A percentile compares a stretch with the other conserved stretches of the same genome.
phyloP scores from a whole-genome alignment of 1,140 invertebrate genomes.

The Drosophila miranda region DNA sequence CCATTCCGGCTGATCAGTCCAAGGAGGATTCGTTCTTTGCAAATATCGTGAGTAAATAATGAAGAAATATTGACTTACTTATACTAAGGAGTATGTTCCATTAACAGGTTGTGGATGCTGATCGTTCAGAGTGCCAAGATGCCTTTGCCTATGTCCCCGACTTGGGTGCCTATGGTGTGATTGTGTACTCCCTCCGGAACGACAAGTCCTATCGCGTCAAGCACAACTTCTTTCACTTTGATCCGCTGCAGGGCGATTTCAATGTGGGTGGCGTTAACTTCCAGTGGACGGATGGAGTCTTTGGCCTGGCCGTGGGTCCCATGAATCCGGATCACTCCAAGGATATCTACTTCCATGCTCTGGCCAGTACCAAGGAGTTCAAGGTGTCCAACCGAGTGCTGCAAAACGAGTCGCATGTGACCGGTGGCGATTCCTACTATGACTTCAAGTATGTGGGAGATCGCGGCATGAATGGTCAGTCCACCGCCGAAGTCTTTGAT shows the following conservation, averaged over 20 bases:
- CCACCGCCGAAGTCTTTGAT: slow-evolving; percentile 88
- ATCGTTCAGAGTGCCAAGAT: slow-evolving; percentile 87
- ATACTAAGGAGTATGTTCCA: neutral
- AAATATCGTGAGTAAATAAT: slow-evolving; percentile 84
- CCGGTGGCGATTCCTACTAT: slow-evolving; percentile 85
- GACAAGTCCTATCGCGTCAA: slow-evolving; percentile 89
- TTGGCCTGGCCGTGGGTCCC: slow-evolving; percentile 86
- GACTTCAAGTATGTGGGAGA: slow-evolving; percentile 88
- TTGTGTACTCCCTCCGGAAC: slow-evolving; percentile 89
- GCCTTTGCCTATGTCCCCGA: slow-evolving; percentile 90
- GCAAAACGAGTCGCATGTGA: slow-evolving; percentile 86
- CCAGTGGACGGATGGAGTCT: slow-evolving; percentile 91
- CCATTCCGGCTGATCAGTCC: slow-evolving; percentile 86
- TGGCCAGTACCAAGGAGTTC: slow-evolving; percentile 89
- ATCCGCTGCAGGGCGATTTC: slow-evolving; percentile 88
- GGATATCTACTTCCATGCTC: slow-evolving; percentile 89
- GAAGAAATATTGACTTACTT: too few species aligned
- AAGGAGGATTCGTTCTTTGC: slow-evolving; percentile 89
- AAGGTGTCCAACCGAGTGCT: slow-evolving; percentile 87
- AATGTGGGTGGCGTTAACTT: slow-evolving; percentile 88
- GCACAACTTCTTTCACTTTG: slow-evolving; percentile 92
- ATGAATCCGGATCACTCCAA: slow-evolving; percentile 84
- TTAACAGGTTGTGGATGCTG: slow-evolving; percentile 86
- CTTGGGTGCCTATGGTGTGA: slow-evolving; percentile 87
- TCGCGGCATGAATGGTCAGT: slow-evolving; percentile 87